A percentile compares a stretch with the other conserved stretches of the same genome.
Conservation (phyloP, 2,113 vertebrate species). For the Corvus moneduloides region DNA sequence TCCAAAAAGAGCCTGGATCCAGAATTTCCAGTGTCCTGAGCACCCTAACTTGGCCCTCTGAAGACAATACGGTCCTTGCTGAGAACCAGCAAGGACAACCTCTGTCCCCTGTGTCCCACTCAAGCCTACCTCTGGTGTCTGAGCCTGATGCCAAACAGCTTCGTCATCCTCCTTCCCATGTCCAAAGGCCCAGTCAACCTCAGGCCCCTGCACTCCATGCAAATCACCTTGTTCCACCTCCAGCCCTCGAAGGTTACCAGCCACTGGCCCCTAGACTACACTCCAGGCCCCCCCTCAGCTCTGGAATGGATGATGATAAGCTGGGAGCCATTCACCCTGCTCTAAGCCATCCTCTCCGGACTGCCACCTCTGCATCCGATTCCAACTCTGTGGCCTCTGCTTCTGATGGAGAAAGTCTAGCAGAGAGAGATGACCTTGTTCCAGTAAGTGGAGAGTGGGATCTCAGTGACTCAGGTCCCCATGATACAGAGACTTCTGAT, state of each 20-base stretch:
- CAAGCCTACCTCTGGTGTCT: slow-evolving; percentile 22
- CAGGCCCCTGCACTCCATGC: not conserved
- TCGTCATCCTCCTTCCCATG: not conserved
- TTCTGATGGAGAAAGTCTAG: not conserved
- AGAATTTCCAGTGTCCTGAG: slow-evolving; percentile 4
- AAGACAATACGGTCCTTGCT: not conserved
- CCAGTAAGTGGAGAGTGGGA: slow-evolving; percentile 1
- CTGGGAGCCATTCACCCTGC: not conserved
- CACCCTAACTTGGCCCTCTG: not conserved
- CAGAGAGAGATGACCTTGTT: slow-evolving; percentile 49
- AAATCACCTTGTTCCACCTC: not conserved
- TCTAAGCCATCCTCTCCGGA: not conserved
- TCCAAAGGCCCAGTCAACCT: not conserved
- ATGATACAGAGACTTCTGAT: not conserved
- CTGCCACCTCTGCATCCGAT: not conserved
- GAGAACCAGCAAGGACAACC: not conserved
- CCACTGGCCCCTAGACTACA: not conserved
- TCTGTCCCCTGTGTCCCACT: not conserved
- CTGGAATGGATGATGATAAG: not conserved
- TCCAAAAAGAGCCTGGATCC: not conserved
- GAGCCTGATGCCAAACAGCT: slow-evolving; percentile 43
- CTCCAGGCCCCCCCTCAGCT: not conserved
- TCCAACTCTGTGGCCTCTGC: not conserved
- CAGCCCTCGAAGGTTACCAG: not conserved
- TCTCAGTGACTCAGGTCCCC: not conserved